These are phyloP conservation scores for Willowsia nigromaculata DNA, from an alignment of 2,888 invertebrate species.

Conservation along the genomic window DNA sequence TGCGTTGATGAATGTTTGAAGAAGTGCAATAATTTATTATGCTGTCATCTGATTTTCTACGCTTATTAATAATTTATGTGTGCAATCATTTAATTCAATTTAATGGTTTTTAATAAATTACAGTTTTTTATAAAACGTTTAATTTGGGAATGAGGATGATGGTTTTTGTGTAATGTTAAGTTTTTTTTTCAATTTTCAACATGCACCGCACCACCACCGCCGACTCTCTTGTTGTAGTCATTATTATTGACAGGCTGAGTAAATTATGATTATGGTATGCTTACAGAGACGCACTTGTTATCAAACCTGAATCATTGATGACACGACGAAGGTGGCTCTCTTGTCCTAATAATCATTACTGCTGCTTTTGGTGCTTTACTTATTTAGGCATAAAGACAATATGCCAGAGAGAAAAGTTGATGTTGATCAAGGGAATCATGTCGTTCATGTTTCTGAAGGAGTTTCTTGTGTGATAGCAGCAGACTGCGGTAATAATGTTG, in stretches of 20 bases:
- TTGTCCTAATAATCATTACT: constrained; percentile 1
- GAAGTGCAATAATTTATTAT: no score
- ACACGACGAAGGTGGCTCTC: background rate
- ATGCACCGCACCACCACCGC: background rate
- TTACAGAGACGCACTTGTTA: background rate
- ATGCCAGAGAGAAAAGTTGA: background rate
- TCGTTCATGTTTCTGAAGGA: background rate
- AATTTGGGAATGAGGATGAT: background rate
- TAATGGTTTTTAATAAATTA: no score
- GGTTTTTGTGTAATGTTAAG: background rate
- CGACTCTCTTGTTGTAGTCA: background rate
- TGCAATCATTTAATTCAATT: constrained; percentile 21
- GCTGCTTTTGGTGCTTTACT: constrained; percentile 7
- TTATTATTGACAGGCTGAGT: background rate
- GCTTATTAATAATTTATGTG: no score
- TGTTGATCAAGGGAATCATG: background rate
- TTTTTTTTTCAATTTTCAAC: background rate
- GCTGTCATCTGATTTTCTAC: no score
- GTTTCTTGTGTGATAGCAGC: background rate
- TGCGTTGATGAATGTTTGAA: no score
- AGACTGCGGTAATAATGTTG: background rate
- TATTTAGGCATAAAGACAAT: constrained; percentile 15
- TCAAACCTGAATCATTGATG: background rate
- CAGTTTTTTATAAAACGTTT: background rate
- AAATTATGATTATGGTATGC: background rate